Base-by-base conservation (phyloP, 2,113 vertebrate species). In the Sphyrna mokarran region DNA sequence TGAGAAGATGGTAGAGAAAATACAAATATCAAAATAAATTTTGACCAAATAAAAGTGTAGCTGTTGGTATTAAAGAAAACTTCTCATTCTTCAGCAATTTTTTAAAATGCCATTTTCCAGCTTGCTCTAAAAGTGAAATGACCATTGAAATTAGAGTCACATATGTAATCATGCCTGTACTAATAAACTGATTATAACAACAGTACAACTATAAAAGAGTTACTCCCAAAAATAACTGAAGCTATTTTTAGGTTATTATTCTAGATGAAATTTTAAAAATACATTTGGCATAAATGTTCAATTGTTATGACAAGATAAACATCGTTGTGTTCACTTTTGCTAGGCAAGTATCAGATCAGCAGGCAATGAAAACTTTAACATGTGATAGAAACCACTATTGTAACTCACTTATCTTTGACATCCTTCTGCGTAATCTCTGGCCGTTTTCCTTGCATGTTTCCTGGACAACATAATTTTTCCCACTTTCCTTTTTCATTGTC, bases 361-460 rank as follows among this genome's bases (percentile, higher is more conserved):
- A 37, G 22, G 58, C 48, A 80, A 95, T 58, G 29, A 90, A 94
- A 94, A 2, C 54, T 23, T 72, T 76, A 54, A 72, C 14, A 23
- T 22, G 72, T 54, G 33, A 40, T 94, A 94, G 33, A 48, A 61
- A 68, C 22, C 40, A 18, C 58, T 72, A 37, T 48, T 69, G 4
- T 40, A 95, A 96, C 98, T 98, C 97, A 99, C 99, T 98, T 99
- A 96, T 99, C 99, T 96, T 98, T 98, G 78, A 96, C 94, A 48
- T 98, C 98, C 96, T 98, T 98, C 18, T 94, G 94, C 0, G 96
- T 96, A 96, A 94, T 86, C 86, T 98, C 97, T 87, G 96, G 68
- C 26, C 97, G 96, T 96, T 96, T 98, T 40, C 97, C 96, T 97
- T 98, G 98, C 95, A 97, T 96, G 96, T 97, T 98, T 48, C 97